A percentile compares a stretch with the other conserved stretches of the same genome.
These are phyloP conservation scores for Sebastes schlegelii DNA, from an alignment of 2,113 vertebrate species.

Conservation along the genomic window DNA sequence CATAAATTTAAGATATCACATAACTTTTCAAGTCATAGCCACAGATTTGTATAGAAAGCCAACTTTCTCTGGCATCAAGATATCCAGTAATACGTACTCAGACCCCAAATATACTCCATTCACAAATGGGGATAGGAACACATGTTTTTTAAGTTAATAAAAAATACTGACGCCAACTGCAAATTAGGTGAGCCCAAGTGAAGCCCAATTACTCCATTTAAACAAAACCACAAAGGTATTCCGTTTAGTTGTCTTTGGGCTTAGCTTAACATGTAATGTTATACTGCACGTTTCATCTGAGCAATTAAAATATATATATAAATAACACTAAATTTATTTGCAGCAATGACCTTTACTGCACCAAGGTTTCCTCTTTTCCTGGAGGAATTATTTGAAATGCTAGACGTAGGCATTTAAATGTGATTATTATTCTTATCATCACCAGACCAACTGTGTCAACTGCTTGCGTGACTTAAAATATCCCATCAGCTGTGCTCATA, in stretches of 20 bases:
- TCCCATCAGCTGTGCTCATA: constrained; percentile 59
- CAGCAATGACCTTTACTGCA: background rate
- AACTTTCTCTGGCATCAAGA: background rate
- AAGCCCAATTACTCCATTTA: background rate
- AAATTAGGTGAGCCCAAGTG: background rate
- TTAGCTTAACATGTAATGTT: background rate
- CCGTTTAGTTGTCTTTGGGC: background rate
- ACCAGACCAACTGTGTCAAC: constrained; percentile 56
- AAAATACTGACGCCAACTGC: background rate
- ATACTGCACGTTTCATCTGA: background rate
- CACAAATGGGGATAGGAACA: background rate
- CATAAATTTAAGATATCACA: constrained; percentile 1
- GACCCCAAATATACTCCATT: background rate
- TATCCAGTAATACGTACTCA: background rate
- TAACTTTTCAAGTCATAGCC: constrained; percentile 19
- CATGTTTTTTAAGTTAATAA: background rate
- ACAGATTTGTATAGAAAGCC: constrained; percentile 15
- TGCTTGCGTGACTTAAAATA: constrained; percentile 59
- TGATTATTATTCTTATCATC: constrained; percentile 48
- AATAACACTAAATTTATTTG: background rate
- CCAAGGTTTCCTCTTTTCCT: constrained; percentile 13
- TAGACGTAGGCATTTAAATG: constrained; percentile 39
- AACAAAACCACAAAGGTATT: background rate
- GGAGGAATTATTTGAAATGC: constrained; percentile 48
- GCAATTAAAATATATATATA: background rate